A percentile compares a stretch with the other conserved stretches of the same genome.
These are phyloP conservation scores for Apodemia hepburni DNA, from an alignment of 2,888 invertebrate genomes.

Conservation along the genomic window DNA sequence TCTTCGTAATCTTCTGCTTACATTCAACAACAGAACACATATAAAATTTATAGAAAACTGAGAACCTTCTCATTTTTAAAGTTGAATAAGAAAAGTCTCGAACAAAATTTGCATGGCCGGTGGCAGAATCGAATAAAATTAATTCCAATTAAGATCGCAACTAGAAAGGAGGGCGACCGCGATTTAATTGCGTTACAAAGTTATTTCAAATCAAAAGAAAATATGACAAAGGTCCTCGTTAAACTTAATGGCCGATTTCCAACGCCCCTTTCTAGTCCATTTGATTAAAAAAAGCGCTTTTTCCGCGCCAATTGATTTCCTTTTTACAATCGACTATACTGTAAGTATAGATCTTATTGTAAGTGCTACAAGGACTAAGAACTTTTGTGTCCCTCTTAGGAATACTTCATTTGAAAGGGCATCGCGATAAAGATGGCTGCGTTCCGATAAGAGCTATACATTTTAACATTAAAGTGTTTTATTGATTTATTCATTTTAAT, in stretches of 20 bases:
- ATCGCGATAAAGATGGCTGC: slow-evolving; percentile 64
- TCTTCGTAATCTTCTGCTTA: neutral
- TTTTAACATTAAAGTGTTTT: neutral
- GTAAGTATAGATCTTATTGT: slow-evolving; percentile 37
- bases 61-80: neutral
- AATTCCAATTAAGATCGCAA: slow-evolving; percentile 23
- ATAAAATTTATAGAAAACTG: neutral
- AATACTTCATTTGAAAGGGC: slow-evolving; percentile 56
- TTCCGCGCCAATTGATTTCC: slow-evolving; percentile 66
- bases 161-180: slow-evolving; percentile 24
- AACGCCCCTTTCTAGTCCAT: slow-evolving; percentile 62
- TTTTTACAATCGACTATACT: slow-evolving; percentile 44
- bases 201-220: slow-evolving; percentile 66
- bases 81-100: slow-evolving; percentile 4
- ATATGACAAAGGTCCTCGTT: slow-evolving; percentile 74
- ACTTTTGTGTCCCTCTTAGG: slow-evolving; percentile 13
- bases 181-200: slow-evolving; percentile 37
- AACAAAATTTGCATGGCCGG: slow-evolving; percentile 14
- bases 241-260: slow-evolving; percentile 65
- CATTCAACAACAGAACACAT: too few relatives aligned
- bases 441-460: slow-evolving; percentile 48
- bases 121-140: slow-evolving; percentile 17
- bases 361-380: slow-evolving; percentile 17
- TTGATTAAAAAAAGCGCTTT: slow-evolving; percentile 68
- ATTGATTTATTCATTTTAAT: neutral